Conservation (phyloP, 2,113 vertebrate genomes). For the Sturnira hondurensis region DNA sequence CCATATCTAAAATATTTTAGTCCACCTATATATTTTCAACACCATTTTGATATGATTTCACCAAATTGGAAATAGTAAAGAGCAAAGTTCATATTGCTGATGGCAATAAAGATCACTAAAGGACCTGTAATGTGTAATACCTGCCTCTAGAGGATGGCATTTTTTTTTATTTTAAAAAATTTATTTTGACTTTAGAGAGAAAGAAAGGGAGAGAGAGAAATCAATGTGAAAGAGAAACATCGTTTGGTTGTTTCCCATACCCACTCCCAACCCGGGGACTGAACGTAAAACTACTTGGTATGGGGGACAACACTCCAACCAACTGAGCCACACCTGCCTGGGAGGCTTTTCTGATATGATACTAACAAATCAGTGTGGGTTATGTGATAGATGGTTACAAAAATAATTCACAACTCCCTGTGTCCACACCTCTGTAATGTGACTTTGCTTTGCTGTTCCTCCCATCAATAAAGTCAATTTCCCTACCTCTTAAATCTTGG, state of each 20-base stretch:
- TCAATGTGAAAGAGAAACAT: too few relatives aligned
- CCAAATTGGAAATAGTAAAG: background rate
- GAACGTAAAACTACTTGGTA: too few relatives aligned
- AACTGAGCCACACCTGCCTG: too few relatives aligned
- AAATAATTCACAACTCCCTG: background rate
- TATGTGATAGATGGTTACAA: background rate
- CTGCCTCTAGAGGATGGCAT: background rate
- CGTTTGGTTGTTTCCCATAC: too few relatives aligned
- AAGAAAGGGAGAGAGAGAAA: too few relatives aligned
- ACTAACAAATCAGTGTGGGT: background rate
- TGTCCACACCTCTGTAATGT: background rate
- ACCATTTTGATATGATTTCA: background rate
- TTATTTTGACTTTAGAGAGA: too few relatives aligned
- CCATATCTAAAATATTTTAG: background rate
- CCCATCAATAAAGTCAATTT: background rate
- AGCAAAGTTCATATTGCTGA: background rate
- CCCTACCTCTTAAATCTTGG: background rate
- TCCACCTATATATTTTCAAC: background rate
- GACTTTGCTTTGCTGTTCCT: background rate
- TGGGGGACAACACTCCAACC: too few relatives aligned
- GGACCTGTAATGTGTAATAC: background rate
- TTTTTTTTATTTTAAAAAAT: background rate
- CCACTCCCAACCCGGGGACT: too few relatives aligned
- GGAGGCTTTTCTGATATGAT: background rate
- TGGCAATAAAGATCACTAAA: background rate